Conservation (phyloP, 2,888 invertebrate genomes). For the Hipparchia sbordonii region DNA sequence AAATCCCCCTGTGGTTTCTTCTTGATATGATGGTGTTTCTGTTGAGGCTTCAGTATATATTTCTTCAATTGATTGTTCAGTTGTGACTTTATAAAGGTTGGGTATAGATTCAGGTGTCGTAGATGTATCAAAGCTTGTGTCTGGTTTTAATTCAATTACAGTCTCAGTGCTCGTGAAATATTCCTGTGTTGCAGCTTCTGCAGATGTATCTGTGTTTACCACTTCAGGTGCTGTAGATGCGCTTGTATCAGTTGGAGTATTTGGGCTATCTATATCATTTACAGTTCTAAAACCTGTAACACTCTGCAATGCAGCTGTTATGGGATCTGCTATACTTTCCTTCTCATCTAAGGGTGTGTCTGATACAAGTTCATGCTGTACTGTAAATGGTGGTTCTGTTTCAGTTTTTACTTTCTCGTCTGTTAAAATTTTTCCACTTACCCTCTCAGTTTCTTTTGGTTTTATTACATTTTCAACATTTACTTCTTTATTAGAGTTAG, state of each 20-base stretch:
- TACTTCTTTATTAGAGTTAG: background rate
- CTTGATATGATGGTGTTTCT: conserved; percentile 34
- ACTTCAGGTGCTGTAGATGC: conserved; percentile 19
- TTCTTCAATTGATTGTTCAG: conserved; percentile 38
- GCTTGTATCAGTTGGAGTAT: conserved; percentile 30
- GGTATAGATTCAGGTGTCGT: conserved; percentile 4
- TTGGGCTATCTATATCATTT: conserved; percentile 19
- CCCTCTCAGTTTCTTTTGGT: background rate
- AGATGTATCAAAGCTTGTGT: conserved; percentile 15
- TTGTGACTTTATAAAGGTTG: conserved; percentile 9
- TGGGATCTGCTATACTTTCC: conserved; percentile 17
- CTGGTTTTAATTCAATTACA: background rate
- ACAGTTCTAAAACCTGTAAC: background rate
- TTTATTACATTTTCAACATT: background rate
- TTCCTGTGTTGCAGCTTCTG: conserved; percentile 11
- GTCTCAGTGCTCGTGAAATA: conserved; percentile 3
- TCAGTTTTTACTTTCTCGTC: background rate
- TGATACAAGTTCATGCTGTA: background rate
- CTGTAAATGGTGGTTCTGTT: background rate
- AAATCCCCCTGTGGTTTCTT: conserved; percentile 48
- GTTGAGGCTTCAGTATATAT: conserved; percentile 40
- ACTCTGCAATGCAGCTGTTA: conserved; percentile 23
- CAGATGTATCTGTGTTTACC: conserved; percentile 37
- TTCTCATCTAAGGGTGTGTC: background rate
- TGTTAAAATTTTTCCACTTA: background rate